phyloP scores from a whole-genome alignment of 2,113 vertebrate species.

The Psilopogon haemacephalus region DNA sequence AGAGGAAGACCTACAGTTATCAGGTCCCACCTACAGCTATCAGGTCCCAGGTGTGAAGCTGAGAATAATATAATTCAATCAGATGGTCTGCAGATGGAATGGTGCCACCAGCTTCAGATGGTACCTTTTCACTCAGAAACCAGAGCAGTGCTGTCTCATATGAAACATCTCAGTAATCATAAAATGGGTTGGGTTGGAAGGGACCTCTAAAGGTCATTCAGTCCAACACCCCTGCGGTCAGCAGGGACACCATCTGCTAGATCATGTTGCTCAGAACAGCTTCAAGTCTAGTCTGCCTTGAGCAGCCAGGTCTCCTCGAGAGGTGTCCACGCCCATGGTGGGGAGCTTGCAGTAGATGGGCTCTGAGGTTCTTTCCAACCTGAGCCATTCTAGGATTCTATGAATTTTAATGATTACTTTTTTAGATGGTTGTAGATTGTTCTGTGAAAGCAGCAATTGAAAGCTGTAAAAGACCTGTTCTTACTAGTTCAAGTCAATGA shows the following conservation, averaged over 20 bases:
- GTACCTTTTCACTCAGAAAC: not conserved
- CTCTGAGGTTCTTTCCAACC: too few relatives aligned
- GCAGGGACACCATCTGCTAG: too few relatives aligned
- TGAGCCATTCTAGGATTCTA: too few relatives aligned
- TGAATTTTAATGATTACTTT: not conserved
- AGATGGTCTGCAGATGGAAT: not conserved
- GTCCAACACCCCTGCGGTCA: too few relatives aligned
- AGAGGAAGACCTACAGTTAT: not conserved
- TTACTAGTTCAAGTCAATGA: not conserved
- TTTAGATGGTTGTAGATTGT: not conserved
- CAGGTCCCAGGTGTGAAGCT: not conserved
- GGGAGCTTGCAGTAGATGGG: too few relatives aligned
- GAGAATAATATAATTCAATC: not conserved
- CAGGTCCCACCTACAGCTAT: not conserved
- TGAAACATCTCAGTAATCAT: not conserved
- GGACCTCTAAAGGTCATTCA: too few relatives aligned
- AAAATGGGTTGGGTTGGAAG: too few relatives aligned
- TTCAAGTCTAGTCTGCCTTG: too few relatives aligned
- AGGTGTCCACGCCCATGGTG: too few relatives aligned
- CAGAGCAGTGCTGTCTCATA: not conserved
- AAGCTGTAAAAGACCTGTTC: not conserved
- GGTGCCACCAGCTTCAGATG: not conserved
- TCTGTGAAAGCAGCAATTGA: not conserved
- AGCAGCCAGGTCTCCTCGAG: too few relatives aligned
- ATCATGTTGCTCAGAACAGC: too few relatives aligned